phyloP scores from a whole-genome alignment of 1,140 invertebrate species.

The Monochamus saltuarius region DNA sequence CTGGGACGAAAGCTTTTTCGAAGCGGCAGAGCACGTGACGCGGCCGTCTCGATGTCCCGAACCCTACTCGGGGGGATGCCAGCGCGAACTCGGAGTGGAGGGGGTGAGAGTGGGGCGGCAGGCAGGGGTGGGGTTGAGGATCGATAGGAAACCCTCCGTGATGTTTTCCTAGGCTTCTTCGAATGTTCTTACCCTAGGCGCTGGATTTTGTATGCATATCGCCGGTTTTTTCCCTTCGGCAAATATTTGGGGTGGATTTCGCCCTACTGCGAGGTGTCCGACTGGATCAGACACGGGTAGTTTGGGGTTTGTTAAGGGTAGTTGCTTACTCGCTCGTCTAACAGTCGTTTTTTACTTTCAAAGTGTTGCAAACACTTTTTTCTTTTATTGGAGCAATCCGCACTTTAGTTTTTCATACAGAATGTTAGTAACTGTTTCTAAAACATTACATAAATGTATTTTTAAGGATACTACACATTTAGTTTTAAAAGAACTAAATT shows the following conservation, averaged over 20 bases:
- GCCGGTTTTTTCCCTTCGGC: neutral
- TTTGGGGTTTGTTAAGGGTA: no score
- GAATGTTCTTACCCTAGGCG: slow-evolving; percentile 16
- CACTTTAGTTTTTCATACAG: no score
- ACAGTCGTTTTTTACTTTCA: no score
- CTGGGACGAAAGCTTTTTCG: no score
- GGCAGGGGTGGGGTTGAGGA: neutral
- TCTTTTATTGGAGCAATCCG: no score
- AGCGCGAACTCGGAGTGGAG: neutral
- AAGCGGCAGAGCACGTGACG: neutral
- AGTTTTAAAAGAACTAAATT: no score
- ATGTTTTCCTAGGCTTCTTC: slow-evolving; percentile 18
- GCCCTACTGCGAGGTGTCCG: neutral
- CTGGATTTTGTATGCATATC: slow-evolving; percentile 9
- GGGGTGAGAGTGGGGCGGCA: slow-evolving; percentile 5
- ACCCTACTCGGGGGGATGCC: slow-evolving; percentile 14
- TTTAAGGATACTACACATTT: no score
- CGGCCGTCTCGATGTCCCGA: neutral
- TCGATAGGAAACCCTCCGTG: slow-evolving; percentile 15
- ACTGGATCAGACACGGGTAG: no score
- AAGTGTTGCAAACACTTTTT: no score
- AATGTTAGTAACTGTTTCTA: no score
- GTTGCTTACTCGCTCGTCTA: no score
- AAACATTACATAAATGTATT: no score
- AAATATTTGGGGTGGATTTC: slow-evolving; percentile 6